These are phyloP conservation scores for Keiferia lycopersicella DNA, from an alignment of 2,888 invertebrate species.

Conservation along the genomic window DNA sequence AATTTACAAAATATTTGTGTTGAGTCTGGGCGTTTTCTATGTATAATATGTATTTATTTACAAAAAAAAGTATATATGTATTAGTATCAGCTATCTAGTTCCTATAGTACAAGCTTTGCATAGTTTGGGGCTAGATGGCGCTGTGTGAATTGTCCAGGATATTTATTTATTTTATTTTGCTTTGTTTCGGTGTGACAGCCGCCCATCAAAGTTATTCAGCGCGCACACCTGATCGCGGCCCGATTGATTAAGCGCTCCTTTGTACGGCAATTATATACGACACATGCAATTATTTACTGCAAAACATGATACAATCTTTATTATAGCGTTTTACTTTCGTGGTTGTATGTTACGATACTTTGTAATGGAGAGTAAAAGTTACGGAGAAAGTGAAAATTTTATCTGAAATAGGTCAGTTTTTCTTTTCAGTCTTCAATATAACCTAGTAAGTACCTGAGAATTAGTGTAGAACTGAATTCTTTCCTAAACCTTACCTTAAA, in stretches of 20 bases:
- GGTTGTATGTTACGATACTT: neutral
- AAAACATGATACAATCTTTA: conserved; percentile 7
- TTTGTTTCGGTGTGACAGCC: conserved; percentile 10
- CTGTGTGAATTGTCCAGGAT: neutral
- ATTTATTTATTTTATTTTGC: neutral
- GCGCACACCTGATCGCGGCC: conserved; percentile 28
- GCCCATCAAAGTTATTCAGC: conserved; percentile 16
- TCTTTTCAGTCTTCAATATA: too few species aligned
- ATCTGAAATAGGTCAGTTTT: too few species aligned
- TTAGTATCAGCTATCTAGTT: too few species aligned
- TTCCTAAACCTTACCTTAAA: too few species aligned
- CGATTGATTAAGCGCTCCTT: conserved; percentile 40
- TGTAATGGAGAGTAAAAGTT: neutral
- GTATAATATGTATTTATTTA: too few species aligned
- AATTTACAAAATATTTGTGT: too few species aligned
- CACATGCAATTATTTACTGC: conserved; percentile 11
- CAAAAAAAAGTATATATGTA: too few species aligned
- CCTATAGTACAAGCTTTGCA: too few species aligned
- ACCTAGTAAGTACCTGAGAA: too few species aligned
- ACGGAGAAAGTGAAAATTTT: neutral
- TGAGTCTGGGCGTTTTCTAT: too few species aligned
- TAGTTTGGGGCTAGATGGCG: too few species aligned
- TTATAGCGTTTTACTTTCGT: neutral
- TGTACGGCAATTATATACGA: conserved; percentile 43
- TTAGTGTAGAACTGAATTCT: too few species aligned